Percentiles rank a stretch among this genome's conserved stretches.
Conservation (phyloP, 23 tunicate species). For the Phallusia fumigata region DNA sequence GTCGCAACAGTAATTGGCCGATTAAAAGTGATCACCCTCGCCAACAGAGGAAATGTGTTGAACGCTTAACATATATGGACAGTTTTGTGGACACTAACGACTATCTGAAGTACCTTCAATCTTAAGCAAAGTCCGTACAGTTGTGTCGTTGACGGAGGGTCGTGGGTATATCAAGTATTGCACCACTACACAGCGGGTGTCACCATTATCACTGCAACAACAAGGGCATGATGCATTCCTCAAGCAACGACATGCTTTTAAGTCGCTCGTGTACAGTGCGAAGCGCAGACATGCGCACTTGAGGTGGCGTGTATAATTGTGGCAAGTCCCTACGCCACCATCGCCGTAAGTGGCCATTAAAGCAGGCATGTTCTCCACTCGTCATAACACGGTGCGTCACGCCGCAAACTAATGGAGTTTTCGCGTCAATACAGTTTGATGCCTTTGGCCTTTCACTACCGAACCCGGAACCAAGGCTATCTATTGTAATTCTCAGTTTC, state of each 20-base stretch:
- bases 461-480: too few species aligned
- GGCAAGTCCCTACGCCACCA: background rate
- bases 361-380: background rate
- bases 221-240: background rate
- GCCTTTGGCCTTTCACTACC: too few species aligned
- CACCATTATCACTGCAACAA: too few species aligned
- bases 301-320: constrained; percentile 1
- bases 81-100: too few species aligned
- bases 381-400: background rate
- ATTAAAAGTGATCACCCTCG: background rate
- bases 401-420: background rate
- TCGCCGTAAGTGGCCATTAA: constrained; percentile 13
- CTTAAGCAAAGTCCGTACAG: too few species aligned
- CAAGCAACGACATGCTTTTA: background rate
- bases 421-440: background rate
- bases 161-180: too few species aligned
- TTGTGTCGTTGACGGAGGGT: too few species aligned
- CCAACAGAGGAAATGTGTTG: background rate
- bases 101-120: too few species aligned
- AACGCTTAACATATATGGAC: too few species aligned
- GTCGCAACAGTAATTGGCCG: background rate
- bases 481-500: too few species aligned
- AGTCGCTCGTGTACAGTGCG: background rate
- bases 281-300: background rate
- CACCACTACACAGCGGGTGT: too few species aligned